A percentile compares a stretch with the other conserved stretches of the same genome.
Evolutionary conservation across 2,797 vertebrate species (phyloP).

Genomic region (Acridotheres tristis): DNA sequence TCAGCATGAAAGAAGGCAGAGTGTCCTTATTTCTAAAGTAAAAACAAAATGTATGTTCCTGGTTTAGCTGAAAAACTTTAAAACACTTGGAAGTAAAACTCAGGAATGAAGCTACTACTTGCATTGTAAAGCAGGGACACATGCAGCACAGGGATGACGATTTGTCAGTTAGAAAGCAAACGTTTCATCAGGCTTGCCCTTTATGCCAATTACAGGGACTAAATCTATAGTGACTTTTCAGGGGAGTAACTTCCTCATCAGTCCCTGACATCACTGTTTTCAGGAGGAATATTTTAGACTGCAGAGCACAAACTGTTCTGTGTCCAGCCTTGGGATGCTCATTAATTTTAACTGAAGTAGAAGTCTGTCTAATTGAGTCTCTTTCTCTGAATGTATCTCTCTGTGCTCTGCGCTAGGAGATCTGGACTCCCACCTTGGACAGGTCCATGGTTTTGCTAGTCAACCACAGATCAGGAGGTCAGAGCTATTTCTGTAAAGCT

Average conservation of each 20-base stretch:
- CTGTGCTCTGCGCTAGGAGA: not conserved
- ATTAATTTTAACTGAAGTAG: not conserved
- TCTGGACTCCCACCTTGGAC: no score
- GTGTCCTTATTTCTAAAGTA: not conserved
- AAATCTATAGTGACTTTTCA: not conserved
- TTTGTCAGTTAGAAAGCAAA: not conserved
- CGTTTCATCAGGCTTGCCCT: accelerated
- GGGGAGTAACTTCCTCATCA: not conserved
- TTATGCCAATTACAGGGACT: not conserved
- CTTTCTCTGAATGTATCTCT: not conserved
- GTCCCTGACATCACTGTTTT: not conserved
- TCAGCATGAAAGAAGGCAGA: not conserved
- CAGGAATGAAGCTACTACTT: not conserved
- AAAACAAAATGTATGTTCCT: not conserved
- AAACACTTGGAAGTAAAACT: not conserved
- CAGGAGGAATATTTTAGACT: not conserved
- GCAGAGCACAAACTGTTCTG: not conserved
- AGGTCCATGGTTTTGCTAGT: not conserved
- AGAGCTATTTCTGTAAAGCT: not conserved
- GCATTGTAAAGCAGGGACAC: not conserved
- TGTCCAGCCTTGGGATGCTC: not conserved
- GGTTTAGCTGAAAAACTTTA: not conserved
- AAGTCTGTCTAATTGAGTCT: not conserved
- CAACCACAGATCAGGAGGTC: not conserved
- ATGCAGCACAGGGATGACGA: not conserved